Evolutionary conservation across 2,797 vertebrate species (phyloP).

Genomic region (Remorina albescens): DNA sequence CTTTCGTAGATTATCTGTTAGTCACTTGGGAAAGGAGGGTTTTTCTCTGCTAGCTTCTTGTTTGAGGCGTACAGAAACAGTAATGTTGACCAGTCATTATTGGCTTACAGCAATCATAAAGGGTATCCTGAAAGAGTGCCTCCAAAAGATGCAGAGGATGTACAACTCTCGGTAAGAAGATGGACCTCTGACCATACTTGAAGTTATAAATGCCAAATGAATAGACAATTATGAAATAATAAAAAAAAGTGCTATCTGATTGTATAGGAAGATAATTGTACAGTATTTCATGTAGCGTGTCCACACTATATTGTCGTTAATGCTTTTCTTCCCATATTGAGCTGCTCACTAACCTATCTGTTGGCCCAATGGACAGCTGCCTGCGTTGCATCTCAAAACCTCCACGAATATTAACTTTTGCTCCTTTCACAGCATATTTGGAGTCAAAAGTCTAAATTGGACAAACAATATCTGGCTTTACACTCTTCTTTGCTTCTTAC

Average conservation of each 20-base stretch:
- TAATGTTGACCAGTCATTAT: slow-evolving; percentile 62
- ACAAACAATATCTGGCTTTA: no score
- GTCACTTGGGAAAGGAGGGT: background rate
- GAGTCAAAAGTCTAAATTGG: no score
- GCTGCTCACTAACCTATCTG: background rate
- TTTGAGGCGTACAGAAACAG: background rate
- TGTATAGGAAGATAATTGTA: background rate
- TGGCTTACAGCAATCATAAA: slow-evolving; percentile 71
- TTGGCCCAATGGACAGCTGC: no score
- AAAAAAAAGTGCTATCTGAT: accelerated
- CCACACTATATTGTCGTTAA: background rate
- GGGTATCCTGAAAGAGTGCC: background rate
- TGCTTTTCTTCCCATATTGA: background rate
- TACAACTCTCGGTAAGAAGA: slow-evolving; percentile 68
- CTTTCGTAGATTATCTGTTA: background rate
- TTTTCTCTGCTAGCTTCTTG: background rate
- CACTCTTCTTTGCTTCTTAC: background rate
- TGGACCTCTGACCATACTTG: slow-evolving; percentile 3
- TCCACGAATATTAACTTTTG: background rate
- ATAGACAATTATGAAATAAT: background rate
- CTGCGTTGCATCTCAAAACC: background rate
- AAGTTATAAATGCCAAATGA: slow-evolving; percentile 9
- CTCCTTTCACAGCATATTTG: background rate
- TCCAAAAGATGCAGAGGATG: slow-evolving; percentile 27
- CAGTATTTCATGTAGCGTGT: background rate